A percentile compares a stretch with the other conserved stretches of the same genome.
phyloP scores from a whole-genome alignment of 2,113 vertebrate genomes.

The Campylorhamphus procurvoides region DNA sequence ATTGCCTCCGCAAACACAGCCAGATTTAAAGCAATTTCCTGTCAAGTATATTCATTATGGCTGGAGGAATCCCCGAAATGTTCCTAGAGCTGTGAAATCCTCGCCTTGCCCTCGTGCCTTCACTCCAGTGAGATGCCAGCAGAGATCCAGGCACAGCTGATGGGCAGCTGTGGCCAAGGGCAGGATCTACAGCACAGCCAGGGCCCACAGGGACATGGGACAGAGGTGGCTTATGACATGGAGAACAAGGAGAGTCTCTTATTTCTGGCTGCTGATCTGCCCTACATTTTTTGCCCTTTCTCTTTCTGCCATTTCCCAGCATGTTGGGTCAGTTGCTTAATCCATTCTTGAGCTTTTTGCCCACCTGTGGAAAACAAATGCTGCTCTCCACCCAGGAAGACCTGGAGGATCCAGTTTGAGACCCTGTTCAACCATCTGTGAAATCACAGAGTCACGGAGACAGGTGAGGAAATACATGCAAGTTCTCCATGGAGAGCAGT shows the following conservation, averaged over 20 bases:
- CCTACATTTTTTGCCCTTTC: background rate
- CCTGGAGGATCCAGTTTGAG: background rate
- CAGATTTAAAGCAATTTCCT: slow-evolving; percentile 67
- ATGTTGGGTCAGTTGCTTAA: rapidly evolving
- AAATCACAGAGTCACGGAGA: background rate
- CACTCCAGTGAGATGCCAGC: background rate
- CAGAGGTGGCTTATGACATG: rapidly evolving
- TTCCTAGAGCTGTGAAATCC: background rate
- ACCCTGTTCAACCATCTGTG: background rate
- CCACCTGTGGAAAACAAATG: background rate
- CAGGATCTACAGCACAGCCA: background rate
- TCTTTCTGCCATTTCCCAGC: background rate
- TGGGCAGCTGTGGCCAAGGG: background rate
- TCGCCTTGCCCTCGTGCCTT: background rate
- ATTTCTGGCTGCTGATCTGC: background rate
- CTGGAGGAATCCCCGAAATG: slow-evolving; percentile 42
- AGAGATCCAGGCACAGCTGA: rapidly evolving
- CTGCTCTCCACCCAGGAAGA: background rate
- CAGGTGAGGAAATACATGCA: background rate
- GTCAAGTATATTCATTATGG: slow-evolving; percentile 36
- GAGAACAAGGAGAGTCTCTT: background rate
- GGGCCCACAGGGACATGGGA: background rate
- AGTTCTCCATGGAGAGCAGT: rapidly evolving
- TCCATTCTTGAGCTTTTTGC: background rate
- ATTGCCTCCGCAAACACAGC: slow-evolving; percentile 61